Conservation (phyloP, 1,140 invertebrate genomes). For the Acromyrmex heyeri region DNA sequence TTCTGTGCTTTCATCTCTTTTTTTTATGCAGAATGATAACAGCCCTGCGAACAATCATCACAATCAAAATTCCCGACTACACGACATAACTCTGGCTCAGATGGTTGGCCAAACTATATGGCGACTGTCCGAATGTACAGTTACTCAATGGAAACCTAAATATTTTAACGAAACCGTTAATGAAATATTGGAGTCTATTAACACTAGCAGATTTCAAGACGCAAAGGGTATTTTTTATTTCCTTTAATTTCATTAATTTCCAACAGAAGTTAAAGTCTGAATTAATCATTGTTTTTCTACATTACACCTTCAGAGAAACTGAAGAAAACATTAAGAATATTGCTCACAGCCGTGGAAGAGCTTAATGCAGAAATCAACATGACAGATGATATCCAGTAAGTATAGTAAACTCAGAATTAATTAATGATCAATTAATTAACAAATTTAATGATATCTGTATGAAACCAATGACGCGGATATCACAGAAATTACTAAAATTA, state of each 20-base stretch:
- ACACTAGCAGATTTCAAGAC: conserved; percentile 62
- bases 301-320: conserved; percentile 69
- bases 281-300: background rate
- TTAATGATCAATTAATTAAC: conserved; percentile 12
- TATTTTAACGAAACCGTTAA: conserved; percentile 76
- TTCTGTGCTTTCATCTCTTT: background rate
- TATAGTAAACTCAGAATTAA: conserved; percentile 29
- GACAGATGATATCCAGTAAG: conserved; percentile 73
- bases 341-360: conserved; percentile 58
- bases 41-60: conserved; percentile 33
- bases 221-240: conserved; percentile 75
- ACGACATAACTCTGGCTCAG: conserved; percentile 77
- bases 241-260: background rate
- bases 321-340: conserved; percentile 59
- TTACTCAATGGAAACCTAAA: conserved; percentile 81
- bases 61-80: conserved; percentile 53
- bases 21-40: conserved; percentile 53
- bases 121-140: conserved; percentile 82
- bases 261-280: background rate
- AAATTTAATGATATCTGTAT: conserved; percentile 13
- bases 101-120: conserved; percentile 80
- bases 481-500: background rate
- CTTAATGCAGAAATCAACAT: conserved; percentile 74
- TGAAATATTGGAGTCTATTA: conserved; percentile 69
- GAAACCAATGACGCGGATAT: background rate